Conservation (phyloP, 2,113 vertebrate species). For the Callipepla californica region DNA sequence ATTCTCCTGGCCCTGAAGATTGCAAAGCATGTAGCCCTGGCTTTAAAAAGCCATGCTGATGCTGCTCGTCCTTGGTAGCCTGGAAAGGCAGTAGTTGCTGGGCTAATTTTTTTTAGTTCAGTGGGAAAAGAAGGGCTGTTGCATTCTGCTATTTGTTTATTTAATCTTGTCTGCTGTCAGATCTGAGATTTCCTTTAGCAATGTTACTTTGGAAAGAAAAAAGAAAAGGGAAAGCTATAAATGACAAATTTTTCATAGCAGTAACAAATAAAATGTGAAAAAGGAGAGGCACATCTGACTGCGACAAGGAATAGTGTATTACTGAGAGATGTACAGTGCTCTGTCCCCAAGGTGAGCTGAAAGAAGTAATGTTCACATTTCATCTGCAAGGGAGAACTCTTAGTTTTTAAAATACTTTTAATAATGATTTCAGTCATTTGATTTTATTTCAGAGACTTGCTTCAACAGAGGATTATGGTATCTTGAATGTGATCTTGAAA, state of each 20-base stretch:
- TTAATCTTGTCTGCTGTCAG: constrained; percentile 4
- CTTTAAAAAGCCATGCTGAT: neutral
- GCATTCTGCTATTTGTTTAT: neutral
- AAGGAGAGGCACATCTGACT: neutral
- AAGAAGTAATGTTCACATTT: neutral
- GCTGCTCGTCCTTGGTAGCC: neutral
- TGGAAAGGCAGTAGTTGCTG: neutral
- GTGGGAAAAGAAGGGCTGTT: neutral
- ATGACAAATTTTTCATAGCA: neutral
- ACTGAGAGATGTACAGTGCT: neutral
- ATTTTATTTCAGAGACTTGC: neutral
- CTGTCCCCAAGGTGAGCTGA: neutral
- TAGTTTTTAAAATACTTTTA: neutral
- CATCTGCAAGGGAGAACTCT: neutral
- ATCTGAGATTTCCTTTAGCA: neutral
- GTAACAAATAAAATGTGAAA: neutral
- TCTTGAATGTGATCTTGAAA: neutral
- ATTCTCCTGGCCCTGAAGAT: neutral
- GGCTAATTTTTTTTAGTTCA: neutral
- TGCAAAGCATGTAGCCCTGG: neutral
- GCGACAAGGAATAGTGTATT: neutral
- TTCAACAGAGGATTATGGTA: neutral
- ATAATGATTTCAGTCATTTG: neutral
- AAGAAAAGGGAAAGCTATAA: neutral
- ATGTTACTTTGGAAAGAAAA: neutral